Evolutionary conservation across 2,113 vertebrate genomes (phyloP).

Genomic region (Todiramphus chloris): DNA sequence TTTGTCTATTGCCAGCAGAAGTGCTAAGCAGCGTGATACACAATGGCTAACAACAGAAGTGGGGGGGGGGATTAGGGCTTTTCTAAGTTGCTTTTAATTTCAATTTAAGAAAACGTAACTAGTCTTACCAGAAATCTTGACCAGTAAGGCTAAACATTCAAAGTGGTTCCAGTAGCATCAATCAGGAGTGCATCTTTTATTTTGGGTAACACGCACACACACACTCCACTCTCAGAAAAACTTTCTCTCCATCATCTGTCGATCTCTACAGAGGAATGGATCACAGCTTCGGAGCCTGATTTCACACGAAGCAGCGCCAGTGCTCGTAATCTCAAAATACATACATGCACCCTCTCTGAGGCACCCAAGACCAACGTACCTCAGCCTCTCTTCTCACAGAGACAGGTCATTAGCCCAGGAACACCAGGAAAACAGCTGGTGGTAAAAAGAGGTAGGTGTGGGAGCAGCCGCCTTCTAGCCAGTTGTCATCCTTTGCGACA

Average conservation of each 20-base stretch:
- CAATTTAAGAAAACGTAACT: background rate
- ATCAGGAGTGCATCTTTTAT: background rate
- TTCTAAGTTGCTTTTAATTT: background rate
- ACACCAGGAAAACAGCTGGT: background rate
- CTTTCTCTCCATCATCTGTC: background rate
- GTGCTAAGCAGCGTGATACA: background rate
- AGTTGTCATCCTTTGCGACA: background rate
- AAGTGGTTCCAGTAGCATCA: background rate
- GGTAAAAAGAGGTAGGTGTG: background rate
- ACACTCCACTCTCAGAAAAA: background rate
- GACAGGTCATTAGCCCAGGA: background rate
- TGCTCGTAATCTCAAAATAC: background rate
- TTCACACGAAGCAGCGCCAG: background rate
- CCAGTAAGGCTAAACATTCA: background rate
- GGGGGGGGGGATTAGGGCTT: background rate
- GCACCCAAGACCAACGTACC: background rate
- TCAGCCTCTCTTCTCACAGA: background rate
- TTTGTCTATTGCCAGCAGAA: background rate
- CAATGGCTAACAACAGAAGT: background rate
- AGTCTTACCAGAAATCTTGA: background rate
- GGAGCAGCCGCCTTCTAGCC: background rate
- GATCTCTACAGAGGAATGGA: background rate
- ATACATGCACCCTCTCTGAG: fast-evolving
- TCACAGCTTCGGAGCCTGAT: background rate
- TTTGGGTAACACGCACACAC: background rate